A percentile compares a stretch with the other conserved stretches of the same genome.
Conservation (phyloP, 2,113 vertebrate species). For the Hydropotes inermis region DNA sequence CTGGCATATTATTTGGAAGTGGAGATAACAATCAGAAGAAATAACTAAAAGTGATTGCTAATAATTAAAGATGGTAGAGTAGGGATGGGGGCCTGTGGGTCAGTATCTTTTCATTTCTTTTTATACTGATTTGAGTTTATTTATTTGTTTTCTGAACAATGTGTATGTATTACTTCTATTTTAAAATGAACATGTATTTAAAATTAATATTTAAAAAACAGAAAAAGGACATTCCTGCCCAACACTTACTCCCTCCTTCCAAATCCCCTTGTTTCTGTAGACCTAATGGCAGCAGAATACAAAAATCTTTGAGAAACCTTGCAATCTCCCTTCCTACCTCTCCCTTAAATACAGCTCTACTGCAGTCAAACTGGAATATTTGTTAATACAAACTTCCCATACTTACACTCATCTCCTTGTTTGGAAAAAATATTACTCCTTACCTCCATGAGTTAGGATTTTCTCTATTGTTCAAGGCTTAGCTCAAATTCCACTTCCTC, state of each 20-base stretch:
- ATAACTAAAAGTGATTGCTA: neutral
- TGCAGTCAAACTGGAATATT: neutral
- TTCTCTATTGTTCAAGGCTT: slow-evolving; percentile 20
- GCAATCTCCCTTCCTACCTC: neutral
- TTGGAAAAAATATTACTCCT: slow-evolving; percentile 5
- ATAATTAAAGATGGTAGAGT: slow-evolving; percentile 20
- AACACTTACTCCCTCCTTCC: neutral
- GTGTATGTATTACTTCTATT: neutral
- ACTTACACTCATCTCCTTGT: neutral
- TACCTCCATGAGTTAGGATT: neutral
- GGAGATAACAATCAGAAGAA: neutral
- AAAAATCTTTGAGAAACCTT: neutral
- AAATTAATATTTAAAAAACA: neutral
- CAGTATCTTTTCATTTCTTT: neutral
- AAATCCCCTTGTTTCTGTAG: neutral
- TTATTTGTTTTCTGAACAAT: slow-evolving; percentile 28
- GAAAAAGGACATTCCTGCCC: neutral
- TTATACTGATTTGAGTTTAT: neutral
- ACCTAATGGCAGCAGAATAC: neutral
- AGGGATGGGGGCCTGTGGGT: neutral
- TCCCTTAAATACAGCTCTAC: neutral
- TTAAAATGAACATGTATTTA: slow-evolving; percentile 32
- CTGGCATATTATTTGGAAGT: slow-evolving; percentile 23
- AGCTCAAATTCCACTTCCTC: slow-evolving; percentile 18
- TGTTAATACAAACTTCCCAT: neutral